Conservation (phyloP, 2,113 vertebrate species). For the Merops nubicus region DNA sequence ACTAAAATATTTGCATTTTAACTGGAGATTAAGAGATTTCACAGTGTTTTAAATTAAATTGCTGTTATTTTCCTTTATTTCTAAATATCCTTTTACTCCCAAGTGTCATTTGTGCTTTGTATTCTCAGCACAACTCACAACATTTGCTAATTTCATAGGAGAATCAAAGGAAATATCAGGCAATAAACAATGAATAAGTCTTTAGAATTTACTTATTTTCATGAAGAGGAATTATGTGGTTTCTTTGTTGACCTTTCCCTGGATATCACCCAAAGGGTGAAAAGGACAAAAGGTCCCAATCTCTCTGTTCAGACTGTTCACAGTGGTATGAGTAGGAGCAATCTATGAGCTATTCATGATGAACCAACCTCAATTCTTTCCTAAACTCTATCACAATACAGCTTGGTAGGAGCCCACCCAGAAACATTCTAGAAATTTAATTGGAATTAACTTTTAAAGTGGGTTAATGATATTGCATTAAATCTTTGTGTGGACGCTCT, state of each 20-base stretch:
- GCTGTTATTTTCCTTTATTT: background rate
- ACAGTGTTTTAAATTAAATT: background rate
- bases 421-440: conserved; percentile 33
- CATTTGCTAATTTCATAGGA: background rate
- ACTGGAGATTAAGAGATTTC: background rate
- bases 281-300: background rate
- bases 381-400: background rate
- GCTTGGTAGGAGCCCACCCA: background rate
- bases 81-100: background rate
- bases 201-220: background rate
- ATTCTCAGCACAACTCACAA: background rate
- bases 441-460: conserved; percentile 46
- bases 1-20: background rate
- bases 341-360: background rate
- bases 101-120: rapidly evolving
- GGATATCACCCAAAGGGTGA: background rate
- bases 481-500: conserved; percentile 35
- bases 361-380: background rate
- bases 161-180: background rate
- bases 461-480: conserved; percentile 43
- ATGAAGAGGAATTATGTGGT: background rate
- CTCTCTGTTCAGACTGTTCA: background rate
- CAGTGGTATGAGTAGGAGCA: background rate
- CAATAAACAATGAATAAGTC: background rate
- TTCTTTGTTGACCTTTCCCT: background rate